Conservation (phyloP, 1,140 invertebrate species). For the Araneus ventricosus region DNA sequence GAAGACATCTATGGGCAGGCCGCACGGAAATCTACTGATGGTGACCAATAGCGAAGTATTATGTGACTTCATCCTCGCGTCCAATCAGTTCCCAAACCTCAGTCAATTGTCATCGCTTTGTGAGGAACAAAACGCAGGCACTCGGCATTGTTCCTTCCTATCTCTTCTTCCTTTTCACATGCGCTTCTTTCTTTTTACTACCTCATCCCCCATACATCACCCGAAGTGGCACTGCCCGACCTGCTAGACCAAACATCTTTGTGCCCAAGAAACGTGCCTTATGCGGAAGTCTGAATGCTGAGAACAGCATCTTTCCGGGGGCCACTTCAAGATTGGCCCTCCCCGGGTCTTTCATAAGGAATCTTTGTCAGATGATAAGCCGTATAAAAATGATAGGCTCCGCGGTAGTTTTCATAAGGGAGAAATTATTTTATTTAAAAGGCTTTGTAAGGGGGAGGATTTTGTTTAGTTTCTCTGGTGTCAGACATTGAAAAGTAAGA, state of each 20-base stretch:
- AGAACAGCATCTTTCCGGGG: conserved; percentile 24
- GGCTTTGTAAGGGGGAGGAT: too few relatives aligned
- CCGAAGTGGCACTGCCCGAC: background rate
- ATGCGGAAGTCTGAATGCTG: conserved; percentile 40
- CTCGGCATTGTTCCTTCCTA: background rate
- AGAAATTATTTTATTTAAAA: background rate
- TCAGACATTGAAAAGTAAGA: too few relatives aligned
- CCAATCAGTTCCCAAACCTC: conserved; percentile 8
- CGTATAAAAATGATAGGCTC: background rate
- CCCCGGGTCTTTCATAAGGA: background rate
- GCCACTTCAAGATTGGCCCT: background rate
- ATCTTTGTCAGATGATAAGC: background rate
- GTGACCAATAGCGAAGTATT: background rate
- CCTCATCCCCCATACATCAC: background rate
- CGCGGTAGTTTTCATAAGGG: background rate
- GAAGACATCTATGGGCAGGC: background rate
- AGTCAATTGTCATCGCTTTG: conserved; percentile 8
- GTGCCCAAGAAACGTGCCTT: conserved; percentile 39
- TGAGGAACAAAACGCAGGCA: background rate
- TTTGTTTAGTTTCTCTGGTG: too few relatives aligned
- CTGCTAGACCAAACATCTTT: conserved; percentile 7
- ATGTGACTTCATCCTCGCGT: background rate
- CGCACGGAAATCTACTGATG: background rate
- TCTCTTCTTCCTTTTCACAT: conserved; percentile 26
- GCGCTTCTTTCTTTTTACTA: background rate